Base-by-base conservation (phyloP, 2,888 invertebrate species). In the Sarcophaga variegata region DNA sequence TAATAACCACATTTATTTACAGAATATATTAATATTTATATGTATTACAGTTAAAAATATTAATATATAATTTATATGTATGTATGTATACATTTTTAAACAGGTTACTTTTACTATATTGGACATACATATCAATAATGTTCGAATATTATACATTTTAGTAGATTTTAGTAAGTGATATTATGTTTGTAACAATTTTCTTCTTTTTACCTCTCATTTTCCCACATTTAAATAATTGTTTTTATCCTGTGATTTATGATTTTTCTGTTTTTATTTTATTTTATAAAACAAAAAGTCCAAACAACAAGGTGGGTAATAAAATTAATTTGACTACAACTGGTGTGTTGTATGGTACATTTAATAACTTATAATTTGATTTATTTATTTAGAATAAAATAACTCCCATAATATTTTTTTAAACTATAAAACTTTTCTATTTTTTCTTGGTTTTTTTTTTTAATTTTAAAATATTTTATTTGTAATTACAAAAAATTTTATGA, bases 1-100 rank as follows among this genome's bases (percentile, higher is more conserved):
- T 8, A 71, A 20, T 71, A 77, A 82, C 45, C 71, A 82, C 71
- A 82, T 82, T 82, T 82, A 82, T 82, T 82, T 82, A 82, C 82
- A 82, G 76, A 54, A 71, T 82, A 71, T 82, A 76, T 71, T 25
- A 12, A 14, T 54, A 54, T 54, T 47, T 27, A n/a, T 76, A 66
- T 75, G 25, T 59, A 79, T 54, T 69, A 62, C 22, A 69, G 5
- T 37, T 60, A 76, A 37, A 45, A 45, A 74, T 25, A 22, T 22
- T 71, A 49, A 17, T 59, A 66, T n/a, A 25, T 45, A 20, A 63
- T 60, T 49, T 63, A 60, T 62, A 69, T n/a, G n/a, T n/a, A 25
- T 20, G 47, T 70, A 10, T 63, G 62, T 22, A 45, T 54, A 64
- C 47, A 63, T 59, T 47, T 47, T 45, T n/a, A 37, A 37, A 10